Evolutionary conservation across 2,888 invertebrate genomes (phyloP).

Genomic region (Andricus curvator): DNA sequence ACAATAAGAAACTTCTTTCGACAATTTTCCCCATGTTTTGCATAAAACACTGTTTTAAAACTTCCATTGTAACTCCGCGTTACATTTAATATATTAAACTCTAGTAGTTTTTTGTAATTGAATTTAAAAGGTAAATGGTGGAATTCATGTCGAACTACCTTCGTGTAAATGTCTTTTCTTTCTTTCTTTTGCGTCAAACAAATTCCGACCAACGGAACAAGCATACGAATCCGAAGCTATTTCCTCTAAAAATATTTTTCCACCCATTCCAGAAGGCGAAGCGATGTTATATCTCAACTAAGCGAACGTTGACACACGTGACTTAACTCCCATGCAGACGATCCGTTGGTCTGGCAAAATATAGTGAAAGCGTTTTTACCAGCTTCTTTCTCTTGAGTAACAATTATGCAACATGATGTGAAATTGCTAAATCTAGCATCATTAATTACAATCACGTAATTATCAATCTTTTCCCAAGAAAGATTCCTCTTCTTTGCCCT

Average conservation of each 20-base stretch:
- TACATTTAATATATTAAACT: too few species aligned
- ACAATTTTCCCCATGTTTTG: not conserved
- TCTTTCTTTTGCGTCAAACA: not conserved
- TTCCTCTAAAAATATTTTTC: slow-evolving; percentile 32
- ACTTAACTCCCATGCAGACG: slow-evolving; percentile 16
- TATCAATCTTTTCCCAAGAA: not conserved
- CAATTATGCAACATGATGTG: not conserved
- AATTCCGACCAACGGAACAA: not conserved
- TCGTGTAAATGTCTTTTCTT: not conserved
- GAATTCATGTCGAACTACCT: too few species aligned
- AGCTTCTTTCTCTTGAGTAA: not conserved
- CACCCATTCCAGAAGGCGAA: slow-evolving; percentile 15
- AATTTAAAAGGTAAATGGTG: too few species aligned
- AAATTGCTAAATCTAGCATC: not conserved
- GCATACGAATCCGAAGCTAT: not conserved
- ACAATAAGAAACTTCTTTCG: not conserved
- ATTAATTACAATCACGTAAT: not conserved
- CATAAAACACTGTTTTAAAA: not conserved
- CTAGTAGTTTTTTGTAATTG: too few species aligned
- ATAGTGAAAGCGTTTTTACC: not conserved
- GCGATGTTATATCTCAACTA: slow-evolving; percentile 11
- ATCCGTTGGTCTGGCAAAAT: slow-evolving; percentile 31
- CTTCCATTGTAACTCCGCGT: too few species aligned
- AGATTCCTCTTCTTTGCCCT: not conserved
- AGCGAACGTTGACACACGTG: slow-evolving; percentile 31